Evolutionary conservation across 2,113 vertebrate genomes (phyloP), one percentile per base, ranked within the genome.

Genomic region (Nipponia nippon): DNA sequence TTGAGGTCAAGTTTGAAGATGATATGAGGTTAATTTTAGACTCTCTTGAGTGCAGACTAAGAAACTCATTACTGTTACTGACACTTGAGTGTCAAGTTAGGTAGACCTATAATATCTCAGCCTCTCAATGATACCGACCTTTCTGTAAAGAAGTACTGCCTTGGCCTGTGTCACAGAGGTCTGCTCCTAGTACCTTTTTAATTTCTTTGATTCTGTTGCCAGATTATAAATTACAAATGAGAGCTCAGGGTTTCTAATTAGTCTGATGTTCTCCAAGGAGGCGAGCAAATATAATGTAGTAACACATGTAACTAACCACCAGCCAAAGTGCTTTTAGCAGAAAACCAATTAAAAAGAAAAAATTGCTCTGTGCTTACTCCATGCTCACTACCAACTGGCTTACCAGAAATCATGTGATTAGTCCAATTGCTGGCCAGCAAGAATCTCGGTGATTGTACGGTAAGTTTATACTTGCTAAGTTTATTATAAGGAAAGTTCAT

Each of bases 1-100:
- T 97, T 96, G 96, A 90, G 96, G 95, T 97, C 96, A 94, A 90
- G 75, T 90, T 97, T 96, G 95, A 95, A 92, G 94, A 95, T 89
- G 84, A 82, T 55, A 88, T 3, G 32, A 86, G 95, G 96, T 96
- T 97, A 97, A 97, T 95, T 97, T 97, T 76, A 79, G 44, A 88
- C 70, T 92, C 96, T 94, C 93, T 77, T 2, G 81, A 97, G 96
- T 42, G 71, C 56, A 86, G 71, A 36, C 59, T 90, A 16, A 95
- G 93, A 91, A 97, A 96, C 96, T 97, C 93, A 97, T 97, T 97
- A 96, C 77, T 66, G 69, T 16, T 94, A n/a, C 84, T 62, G 49
- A 79, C 0, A 0, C 52, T 59, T 38, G 71, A 86, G 65, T 65
- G 81, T 80, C 52, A 40, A 18, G 49, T 80, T 73, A 75, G 71